Evolutionary conservation across 2,888 invertebrate species (phyloP).

Genomic region (Philaethria dido): DNA sequence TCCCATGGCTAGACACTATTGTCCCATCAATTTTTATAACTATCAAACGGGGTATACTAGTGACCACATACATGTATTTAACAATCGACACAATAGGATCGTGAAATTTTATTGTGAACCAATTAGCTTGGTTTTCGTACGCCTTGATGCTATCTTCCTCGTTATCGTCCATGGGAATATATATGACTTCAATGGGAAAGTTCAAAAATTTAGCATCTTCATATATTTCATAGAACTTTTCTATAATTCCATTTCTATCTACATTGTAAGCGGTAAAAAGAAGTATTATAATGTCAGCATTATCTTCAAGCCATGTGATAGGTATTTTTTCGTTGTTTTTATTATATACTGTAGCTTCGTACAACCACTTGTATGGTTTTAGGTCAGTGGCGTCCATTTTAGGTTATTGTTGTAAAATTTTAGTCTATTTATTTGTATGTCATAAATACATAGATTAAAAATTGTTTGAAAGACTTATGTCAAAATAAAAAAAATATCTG

Average conservation of each 20-base stretch:
- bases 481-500: neutral
- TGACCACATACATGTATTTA: constrained; percentile 61
- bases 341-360: constrained; percentile 58
- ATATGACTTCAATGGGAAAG: constrained; percentile 71
- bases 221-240: constrained; percentile 68
- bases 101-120: constrained; percentile 66
- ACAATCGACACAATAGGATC: constrained; percentile 61
- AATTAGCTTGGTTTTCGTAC: constrained; percentile 69
- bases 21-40: constrained; percentile 60
- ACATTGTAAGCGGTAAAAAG: constrained; percentile 61
- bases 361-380: constrained; percentile 60
- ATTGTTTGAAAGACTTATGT: neutral
- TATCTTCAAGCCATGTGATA: constrained; percentile 58
- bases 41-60: constrained; percentile 62
- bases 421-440: neutral
- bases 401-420: neutral
- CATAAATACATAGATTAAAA: neutral
- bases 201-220: constrained; percentile 64
- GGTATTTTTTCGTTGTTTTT: constrained; percentile 56
- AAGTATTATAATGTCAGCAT: constrained; percentile 62
- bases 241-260: constrained; percentile 61
- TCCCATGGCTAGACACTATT: constrained; percentile 61
- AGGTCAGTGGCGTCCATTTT: constrained; percentile 43
- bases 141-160: constrained; percentile 54
- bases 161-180: constrained; percentile 66